These are phyloP conservation scores for Caenorhabditis sp. DNA, from an alignment of 2,888 invertebrate genomes.

Conservation along the genomic window DNA sequence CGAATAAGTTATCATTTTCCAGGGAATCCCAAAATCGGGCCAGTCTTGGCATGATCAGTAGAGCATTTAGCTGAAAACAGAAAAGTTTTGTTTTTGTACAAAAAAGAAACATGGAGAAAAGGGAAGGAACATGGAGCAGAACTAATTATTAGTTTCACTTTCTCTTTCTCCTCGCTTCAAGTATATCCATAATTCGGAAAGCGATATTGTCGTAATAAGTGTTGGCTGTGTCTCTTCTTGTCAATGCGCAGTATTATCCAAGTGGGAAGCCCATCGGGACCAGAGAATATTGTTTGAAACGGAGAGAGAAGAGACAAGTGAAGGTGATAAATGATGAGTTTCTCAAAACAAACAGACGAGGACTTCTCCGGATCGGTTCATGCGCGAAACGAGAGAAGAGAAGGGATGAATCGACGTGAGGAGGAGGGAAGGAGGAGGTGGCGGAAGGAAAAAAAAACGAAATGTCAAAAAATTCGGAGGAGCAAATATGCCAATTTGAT, in stretches of 20 bases:
- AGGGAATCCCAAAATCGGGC: slow-evolving; percentile 73
- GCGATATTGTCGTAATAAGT: slow-evolving; percentile 48
- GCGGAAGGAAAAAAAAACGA: slow-evolving; percentile 29
- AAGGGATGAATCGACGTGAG: slow-evolving; percentile 35
- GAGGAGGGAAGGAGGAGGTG: background rate
- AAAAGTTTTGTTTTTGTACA: background rate
- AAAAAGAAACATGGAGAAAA: background rate
- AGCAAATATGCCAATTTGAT: slow-evolving; percentile 56
- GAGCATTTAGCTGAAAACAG: slow-evolving; percentile 48
- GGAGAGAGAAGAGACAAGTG: slow-evolving; percentile 44
- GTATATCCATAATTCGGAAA: slow-evolving; percentile 47
- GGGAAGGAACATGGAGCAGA: slow-evolving; percentile 7
- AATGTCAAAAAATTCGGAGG: slow-evolving; percentile 54
- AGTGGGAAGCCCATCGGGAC: slow-evolving; percentile 49
- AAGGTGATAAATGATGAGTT: slow-evolving; percentile 63
- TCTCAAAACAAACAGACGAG: slow-evolving; percentile 58
- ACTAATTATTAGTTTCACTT: slow-evolving; percentile 39
- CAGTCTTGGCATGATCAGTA: slow-evolving; percentile 58
- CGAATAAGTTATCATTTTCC: slow-evolving; percentile 67
- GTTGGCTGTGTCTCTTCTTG: slow-evolving; percentile 39
- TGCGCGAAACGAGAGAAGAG: slow-evolving; percentile 41
- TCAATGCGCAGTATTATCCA: slow-evolving; percentile 58
- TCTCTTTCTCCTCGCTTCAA: slow-evolving; percentile 25
- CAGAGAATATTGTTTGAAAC: slow-evolving; percentile 18
- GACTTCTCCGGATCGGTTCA: slow-evolving; percentile 44